These are phyloP conservation scores for Conus ventricosus DNA, from an alignment of 1,140 invertebrate species.

Conservation along the genomic window DNA sequence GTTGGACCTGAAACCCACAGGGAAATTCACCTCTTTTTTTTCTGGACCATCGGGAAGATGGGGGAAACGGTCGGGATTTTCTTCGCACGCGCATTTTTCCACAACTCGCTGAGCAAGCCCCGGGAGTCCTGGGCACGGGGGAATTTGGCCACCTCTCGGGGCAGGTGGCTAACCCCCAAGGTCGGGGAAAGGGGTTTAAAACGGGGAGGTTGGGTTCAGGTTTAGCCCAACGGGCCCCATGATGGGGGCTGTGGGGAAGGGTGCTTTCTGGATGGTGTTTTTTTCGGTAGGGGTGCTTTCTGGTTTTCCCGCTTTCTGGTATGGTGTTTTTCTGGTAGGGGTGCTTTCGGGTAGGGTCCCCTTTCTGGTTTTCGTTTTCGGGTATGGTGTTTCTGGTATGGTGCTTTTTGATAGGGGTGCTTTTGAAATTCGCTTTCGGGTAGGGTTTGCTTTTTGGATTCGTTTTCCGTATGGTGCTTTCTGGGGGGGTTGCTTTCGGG, in stretches of 20 bases:
- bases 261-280: neutral
- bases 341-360: too few species aligned
- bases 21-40: neutral
- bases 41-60: neutral
- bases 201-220: neutral
- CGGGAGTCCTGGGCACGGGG: slow-evolving; percentile 17
- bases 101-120: slow-evolving; percentile 20
- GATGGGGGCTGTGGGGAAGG: neutral
- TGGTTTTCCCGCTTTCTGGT: neutral
- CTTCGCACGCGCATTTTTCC: slow-evolving; percentile 7
- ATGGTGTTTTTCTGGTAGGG: too few species aligned
- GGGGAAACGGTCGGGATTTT: neutral
- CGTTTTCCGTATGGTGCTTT: neutral
- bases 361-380: too few species aligned
- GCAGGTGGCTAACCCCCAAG: slow-evolving; percentile 19
- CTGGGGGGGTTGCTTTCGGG: too few species aligned
- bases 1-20: too few species aligned
- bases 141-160: slow-evolving; percentile 21
- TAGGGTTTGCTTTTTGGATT: too few species aligned
- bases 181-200: slow-evolving; percentile 26
- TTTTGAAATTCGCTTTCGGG: too few species aligned
- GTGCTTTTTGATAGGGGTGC: too few species aligned
- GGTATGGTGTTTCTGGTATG: too few species aligned
- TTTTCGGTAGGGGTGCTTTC: too few species aligned
- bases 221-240: neutral